Percentiles rank a stretch among this genome's conserved stretches.
Evolutionary conservation across 2,113 vertebrate species (phyloP).

Genomic region (Thamnophis sirtalis): DNA sequence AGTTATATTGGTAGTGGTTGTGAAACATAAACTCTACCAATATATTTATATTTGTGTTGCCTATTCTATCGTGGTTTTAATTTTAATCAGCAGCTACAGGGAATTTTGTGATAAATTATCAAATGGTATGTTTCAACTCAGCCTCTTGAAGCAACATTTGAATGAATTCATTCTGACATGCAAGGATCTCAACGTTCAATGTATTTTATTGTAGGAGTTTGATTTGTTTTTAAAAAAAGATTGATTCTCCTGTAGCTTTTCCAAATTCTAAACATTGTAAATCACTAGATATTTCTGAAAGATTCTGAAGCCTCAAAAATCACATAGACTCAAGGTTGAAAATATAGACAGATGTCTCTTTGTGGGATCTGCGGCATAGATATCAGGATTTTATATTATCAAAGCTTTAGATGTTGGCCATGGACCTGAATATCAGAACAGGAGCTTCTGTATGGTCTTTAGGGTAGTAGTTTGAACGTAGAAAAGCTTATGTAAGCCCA

Average conservation of each 20-base stretch:
- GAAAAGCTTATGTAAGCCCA: background rate
- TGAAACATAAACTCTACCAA: background rate
- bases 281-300: background rate
- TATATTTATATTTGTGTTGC: background rate
- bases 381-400: background rate
- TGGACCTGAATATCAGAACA: background rate
- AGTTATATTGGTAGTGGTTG: slow-evolving; percentile 10
- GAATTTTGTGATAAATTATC: background rate
- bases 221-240: slow-evolving; percentile 19
- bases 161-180: background rate
- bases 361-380: background rate
- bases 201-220: background rate
- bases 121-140: background rate
- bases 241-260: slow-evolving; percentile 13
- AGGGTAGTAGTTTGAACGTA: background rate
- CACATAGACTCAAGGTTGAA: background rate
- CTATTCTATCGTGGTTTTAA: slow-evolving; percentile 19
- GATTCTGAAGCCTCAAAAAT: background rate
- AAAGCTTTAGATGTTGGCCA: background rate
- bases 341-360: background rate
- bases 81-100: slow-evolving; percentile 33
- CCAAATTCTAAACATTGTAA: background rate
- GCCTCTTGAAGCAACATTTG: background rate
- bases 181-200: background rate
- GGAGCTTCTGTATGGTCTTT: background rate